Evolutionary conservation across 2,113 vertebrate species (phyloP).

Genomic region (Anolis carolinensis): DNA sequence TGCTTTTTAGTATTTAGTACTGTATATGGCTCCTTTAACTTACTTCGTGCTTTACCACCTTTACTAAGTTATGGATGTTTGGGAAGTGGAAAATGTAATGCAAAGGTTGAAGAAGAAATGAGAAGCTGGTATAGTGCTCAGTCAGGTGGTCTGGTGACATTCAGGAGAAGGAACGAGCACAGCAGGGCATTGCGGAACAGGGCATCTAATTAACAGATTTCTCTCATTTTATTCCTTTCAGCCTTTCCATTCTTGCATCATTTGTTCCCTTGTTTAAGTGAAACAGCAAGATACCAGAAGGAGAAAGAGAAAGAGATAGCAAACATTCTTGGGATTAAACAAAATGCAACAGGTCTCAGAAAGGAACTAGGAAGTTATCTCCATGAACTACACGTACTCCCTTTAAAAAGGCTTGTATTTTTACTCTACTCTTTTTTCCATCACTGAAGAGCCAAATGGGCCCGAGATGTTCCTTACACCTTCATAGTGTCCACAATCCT

Average conservation of each 20-base stretch:
- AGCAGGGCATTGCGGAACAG: slow-evolving; percentile 49
- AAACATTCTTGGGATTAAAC: slow-evolving; percentile 34
- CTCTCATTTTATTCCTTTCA: slow-evolving; percentile 57
- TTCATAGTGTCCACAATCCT: neutral
- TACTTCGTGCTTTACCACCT: neutral
- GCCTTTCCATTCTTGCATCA: slow-evolving; percentile 64
- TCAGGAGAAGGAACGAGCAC: slow-evolving; percentile 27
- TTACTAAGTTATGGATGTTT: neutral
- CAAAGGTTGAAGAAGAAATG: neutral
- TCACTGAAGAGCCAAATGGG: no score
- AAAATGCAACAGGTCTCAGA: slow-evolving; percentile 26
- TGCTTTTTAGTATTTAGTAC: neutral
- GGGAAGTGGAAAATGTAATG: neutral
- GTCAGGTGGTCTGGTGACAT: slow-evolving; percentile 22
- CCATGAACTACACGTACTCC: slow-evolving; percentile 5
- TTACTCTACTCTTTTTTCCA: no score
- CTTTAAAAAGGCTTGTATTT: no score
- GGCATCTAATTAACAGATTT: slow-evolving; percentile 55
- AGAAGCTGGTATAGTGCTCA: rapidly evolving
- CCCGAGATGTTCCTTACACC: no score
- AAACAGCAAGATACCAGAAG: slow-evolving; percentile 55
- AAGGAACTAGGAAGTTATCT: neutral
- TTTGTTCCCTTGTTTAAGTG: slow-evolving; percentile 61
- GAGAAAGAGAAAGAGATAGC: slow-evolving; percentile 18
- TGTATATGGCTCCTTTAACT: neutral